These are phyloP conservation scores for Furcifer pardalis DNA, from an alignment of 2,797 vertebrate species.

Conservation along the genomic window DNA sequence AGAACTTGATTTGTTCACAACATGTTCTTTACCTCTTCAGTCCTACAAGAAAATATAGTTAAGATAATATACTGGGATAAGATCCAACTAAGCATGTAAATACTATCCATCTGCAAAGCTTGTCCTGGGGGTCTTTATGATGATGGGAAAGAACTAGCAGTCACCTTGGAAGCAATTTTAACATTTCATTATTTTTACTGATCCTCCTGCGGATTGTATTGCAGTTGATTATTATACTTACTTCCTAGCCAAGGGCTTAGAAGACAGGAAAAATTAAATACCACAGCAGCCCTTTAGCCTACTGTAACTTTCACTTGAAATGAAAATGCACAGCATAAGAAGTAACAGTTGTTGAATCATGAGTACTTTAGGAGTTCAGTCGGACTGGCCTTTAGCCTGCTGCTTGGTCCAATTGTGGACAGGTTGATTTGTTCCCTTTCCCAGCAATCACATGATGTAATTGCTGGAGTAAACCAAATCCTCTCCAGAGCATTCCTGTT, in stretches of 20 bases:
- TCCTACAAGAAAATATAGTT: not conserved
- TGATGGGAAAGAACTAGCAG: not conserved
- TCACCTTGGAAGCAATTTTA: constrained; percentile 1
- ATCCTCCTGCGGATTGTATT: not conserved
- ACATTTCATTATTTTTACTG: not conserved
- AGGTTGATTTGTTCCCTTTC: no score
- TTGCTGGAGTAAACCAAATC: no score
- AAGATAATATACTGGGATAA: not conserved
- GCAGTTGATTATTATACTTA: not conserved
- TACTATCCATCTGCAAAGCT: constrained; percentile 8
- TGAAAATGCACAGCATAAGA: not conserved
- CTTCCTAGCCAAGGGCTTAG: not conserved
- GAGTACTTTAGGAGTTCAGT: no score
- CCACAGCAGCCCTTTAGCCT: not conserved
- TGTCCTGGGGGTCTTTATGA: not conserved
- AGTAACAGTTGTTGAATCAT: not conserved
- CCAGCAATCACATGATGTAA: no score
- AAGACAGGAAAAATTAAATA: not conserved
- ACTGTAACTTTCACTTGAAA: not conserved
- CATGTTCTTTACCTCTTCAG: constrained; percentile 13
- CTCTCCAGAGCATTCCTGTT: no score
- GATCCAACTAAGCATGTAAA: not conserved
- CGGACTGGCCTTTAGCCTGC: no score
- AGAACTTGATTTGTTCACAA: constrained; percentile 11
- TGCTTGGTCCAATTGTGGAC: no score